Evolutionary conservation across 2,797 vertebrate species (phyloP).

Genomic region (Anguilla marmorata): DNA sequence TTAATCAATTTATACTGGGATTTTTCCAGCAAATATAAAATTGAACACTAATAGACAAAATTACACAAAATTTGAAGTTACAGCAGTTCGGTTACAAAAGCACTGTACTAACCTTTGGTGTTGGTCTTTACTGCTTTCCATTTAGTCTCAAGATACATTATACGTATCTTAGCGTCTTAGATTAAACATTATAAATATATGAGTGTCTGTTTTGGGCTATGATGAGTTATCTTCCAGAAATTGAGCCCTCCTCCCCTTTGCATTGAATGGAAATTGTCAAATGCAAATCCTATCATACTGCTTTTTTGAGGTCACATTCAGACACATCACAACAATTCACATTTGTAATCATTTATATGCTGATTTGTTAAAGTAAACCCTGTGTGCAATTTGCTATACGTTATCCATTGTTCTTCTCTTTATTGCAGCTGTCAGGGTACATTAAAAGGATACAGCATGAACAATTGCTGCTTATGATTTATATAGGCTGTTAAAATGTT

Average conservation of each 20-base stretch:
- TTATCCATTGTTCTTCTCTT: slow-evolving; percentile 48
- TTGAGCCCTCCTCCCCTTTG: background rate
- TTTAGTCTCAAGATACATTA: background rate
- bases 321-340: slow-evolving; percentile 38
- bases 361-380: slow-evolving; percentile 53
- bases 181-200: background rate
- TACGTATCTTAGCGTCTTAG: background rate
- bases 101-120: background rate
- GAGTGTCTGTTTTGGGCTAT: background rate
- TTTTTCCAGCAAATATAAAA: background rate
- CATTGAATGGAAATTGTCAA: slow-evolving; percentile 37
- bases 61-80: background rate
- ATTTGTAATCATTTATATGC: slow-evolving; percentile 49
- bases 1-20: background rate
- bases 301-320: slow-evolving; percentile 37
- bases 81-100: background rate
- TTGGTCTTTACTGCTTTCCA: background rate
- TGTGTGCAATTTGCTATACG: slow-evolving; percentile 50
- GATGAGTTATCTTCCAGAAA: background rate
- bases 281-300: slow-evolving; percentile 18
- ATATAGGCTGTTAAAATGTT: slow-evolving; percentile 52
- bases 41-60: background rate
- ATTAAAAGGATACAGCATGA: slow-evolving; percentile 28
- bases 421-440: slow-evolving; percentile 30
- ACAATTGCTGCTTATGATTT: slow-evolving; percentile 51